Evolutionary conservation across 2,888 invertebrate species (phyloP), one percentile per base, ranked within the genome.

Genomic region (Ferrisia virgata): DNA sequence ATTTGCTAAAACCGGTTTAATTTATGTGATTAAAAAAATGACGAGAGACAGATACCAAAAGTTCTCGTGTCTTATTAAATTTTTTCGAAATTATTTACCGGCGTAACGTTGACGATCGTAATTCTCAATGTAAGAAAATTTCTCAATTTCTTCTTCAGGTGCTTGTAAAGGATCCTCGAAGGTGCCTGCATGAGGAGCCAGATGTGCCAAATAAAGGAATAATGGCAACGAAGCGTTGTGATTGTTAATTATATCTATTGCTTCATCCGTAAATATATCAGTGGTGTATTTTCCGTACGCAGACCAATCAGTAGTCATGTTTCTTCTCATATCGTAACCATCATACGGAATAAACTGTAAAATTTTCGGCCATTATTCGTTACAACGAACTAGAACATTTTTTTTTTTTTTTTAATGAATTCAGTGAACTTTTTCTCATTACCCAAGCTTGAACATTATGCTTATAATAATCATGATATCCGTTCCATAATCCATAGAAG

Each of bases 401-500:
- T 28, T 76, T 31, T 31, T n/a, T 6, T 15, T 22, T 31, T 0
- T 1, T 39, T 15, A 1, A 9, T 40, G 15, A n/a, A 1, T 33
- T 15, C 5, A 11, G 36, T 33, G 33, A 36, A 36, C 28, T 76
- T 36, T 36, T 3, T n/a, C n/a, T n/a, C 18, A 0, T 86, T 84
- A 86, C 86, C 86, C 89, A 89, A 87, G 90, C 89, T 22, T 88
- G 87, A 13, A 91, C 88, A 1, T 90, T 91, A 85, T 93, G 92
- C 87, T 93, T 92, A 87, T 92, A 95, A 87, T 97, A 97, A 88
- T 95, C 94, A 85, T 95, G 92, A 86, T 91, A 93, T 1, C 95
- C 96, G 85, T 93, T 93, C 91, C 94, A 94, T 88, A 95, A 96
- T 1, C 97, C 97, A 87, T 92, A 94, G 88, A 96, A 95, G 5